Evolutionary conservation across 2,113 vertebrate genomes (phyloP), one percentile per base, ranked within the genome.

Genomic region (Mixornis gularis): DNA sequence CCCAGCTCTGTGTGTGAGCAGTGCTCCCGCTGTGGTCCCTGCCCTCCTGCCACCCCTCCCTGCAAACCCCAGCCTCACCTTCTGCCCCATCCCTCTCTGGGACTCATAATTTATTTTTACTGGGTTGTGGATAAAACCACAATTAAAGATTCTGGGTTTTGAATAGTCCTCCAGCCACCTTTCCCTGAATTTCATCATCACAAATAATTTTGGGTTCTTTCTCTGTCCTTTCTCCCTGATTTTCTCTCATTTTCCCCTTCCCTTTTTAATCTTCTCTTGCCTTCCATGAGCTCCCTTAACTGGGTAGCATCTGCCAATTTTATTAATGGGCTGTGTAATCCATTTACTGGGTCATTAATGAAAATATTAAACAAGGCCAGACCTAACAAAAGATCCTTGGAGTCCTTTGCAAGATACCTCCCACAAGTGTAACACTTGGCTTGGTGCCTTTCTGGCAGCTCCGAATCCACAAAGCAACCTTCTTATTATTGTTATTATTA

Each of bases 341-440:
- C 81, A 78, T 96, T 96, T 95, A 95, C 64, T 34, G 85, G 89
- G 59, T 85, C 87, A 93, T 93, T 96, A 95, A 95, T 96, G 95
- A 94, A 96, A 93, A 96, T 93, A 91, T 82, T 95, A 92, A 95
- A 89, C 92, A 68, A 91, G 87, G 90, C 94, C 96, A 96, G 96
- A 89, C 87, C 91, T 73, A 92, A 96, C 89, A 96, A 94, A 94
- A 94, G 96, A 95, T 93, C 92, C 82, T 96, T 94, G 94, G 94
- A 95, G 73, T 41, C 12, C 87, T 92, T 81, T 89, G 56, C 30
- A 8, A 92, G 92, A 87, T 95, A 94, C 95, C 92, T 96, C 95
- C 95, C 95, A 93, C 96, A 96, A 96, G 94, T 93, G 89, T 78
- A 91, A 95, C 80, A 79, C 85, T 95, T 96, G 92, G 92, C 92